phyloP scores from a whole-genome alignment of 2,113 vertebrate species.

The Phylloscopus trochiloides region DNA sequence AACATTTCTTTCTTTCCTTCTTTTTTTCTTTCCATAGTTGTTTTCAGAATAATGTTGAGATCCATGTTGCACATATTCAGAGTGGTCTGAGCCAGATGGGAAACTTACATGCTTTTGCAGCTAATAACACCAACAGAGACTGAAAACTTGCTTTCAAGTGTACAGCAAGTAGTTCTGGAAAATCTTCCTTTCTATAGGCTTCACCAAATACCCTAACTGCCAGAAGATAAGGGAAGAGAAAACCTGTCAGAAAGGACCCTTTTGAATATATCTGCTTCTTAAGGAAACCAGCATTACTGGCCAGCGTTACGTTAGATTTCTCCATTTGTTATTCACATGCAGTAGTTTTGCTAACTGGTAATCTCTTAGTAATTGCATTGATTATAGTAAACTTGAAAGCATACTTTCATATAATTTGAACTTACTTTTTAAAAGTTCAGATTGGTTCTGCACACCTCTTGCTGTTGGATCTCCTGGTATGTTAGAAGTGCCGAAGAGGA shows the following conservation, averaged over 20 bases:
- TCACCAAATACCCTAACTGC: conserved; percentile 70
- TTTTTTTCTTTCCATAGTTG: conserved; percentile 75
- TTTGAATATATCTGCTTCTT: conserved; percentile 62
- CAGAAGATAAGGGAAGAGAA: conserved; percentile 60
- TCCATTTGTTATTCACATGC: conserved; percentile 64
- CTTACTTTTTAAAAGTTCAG: conserved; percentile 48
- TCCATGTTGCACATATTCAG: conserved; percentile 98
- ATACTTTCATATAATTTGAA: conserved; percentile 48
- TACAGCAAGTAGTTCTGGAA: conserved; percentile 59
- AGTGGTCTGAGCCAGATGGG: conserved; percentile 98
- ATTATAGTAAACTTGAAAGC: conserved; percentile 45
- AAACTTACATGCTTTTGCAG: conserved; percentile 94
- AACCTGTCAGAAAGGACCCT: conserved; percentile 47
- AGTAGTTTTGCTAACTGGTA: conserved; percentile 71
- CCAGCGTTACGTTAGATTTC: conserved; percentile 65
- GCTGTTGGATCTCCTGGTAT: conserved; percentile 4
- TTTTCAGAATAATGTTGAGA: conserved; percentile 99
- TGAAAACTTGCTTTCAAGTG: conserved; percentile 68
- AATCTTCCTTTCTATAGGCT: conserved; percentile 54
- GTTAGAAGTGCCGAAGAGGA: conserved; percentile 29
- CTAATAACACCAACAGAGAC: conserved; percentile 96
- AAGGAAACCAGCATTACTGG: conserved; percentile 68
- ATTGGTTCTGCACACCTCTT: conserved; percentile 20
- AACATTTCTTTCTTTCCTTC: conserved; percentile 7
- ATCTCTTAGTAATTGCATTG: conserved; percentile 70